Percentiles rank a stretch among this genome's conserved stretches.
Evolutionary conservation across 2,888 invertebrate species (phyloP).

Genomic region (Eupelmus urozonus): DNA sequence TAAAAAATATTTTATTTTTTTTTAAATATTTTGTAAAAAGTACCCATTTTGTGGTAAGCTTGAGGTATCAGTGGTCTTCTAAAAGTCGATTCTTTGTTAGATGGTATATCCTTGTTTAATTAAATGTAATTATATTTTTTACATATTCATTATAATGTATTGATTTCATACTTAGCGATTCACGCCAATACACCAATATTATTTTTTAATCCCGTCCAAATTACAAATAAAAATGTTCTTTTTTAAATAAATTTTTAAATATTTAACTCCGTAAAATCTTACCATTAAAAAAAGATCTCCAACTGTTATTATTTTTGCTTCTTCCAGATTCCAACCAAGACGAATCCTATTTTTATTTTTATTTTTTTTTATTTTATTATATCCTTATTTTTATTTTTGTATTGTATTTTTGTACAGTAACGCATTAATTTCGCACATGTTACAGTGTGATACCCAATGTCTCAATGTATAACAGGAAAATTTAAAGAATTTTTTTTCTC

Average conservation of each 20-base stretch:
- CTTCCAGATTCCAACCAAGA: slow-evolving; percentile 87
- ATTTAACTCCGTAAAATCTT: slow-evolving; percentile 65
- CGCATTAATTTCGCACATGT: too few species aligned
- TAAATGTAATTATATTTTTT: slow-evolving; percentile 20
- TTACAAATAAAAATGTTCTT: slow-evolving; percentile 74
- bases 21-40: too few species aligned
- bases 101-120: slow-evolving; percentile 68
- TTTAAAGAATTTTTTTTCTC: too few species aligned
- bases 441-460: too few species aligned
- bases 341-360: too few species aligned
- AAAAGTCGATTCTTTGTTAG: slow-evolving; percentile 74
- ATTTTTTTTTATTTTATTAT: too few species aligned
- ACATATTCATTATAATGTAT: slow-evolving; percentile 28
- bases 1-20: too few species aligned
- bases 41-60: slow-evolving; percentile 72
- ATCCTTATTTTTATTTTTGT: too few species aligned
- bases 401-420: too few species aligned
- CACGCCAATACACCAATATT: slow-evolving; percentile 90
- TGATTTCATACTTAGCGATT: slow-evolving; percentile 78
- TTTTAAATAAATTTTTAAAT: slow-evolving; percentile 4
- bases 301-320: slow-evolving; percentile 88
- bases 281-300: slow-evolving; percentile 95
- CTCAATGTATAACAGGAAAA: too few species aligned
- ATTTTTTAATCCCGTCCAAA: slow-evolving; percentile 87
- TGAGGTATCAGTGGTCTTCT: slow-evolving; percentile 74